Base-by-base conservation (phyloP, 2,797 vertebrate species). In the Fringilla coelebs region DNA sequence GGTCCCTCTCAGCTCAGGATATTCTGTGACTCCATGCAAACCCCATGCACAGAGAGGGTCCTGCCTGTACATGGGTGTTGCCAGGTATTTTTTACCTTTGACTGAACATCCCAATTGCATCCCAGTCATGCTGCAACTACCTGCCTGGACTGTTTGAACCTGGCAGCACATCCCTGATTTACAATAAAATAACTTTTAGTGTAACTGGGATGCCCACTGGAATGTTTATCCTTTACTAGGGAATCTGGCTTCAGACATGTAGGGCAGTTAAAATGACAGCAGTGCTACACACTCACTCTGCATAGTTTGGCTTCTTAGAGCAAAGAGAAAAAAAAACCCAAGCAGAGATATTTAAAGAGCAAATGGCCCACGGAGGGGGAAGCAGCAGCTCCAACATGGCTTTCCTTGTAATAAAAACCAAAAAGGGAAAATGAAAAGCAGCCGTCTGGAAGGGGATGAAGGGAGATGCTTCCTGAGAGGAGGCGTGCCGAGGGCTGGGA, bases 381-480 rank as follows among this genome's bases (percentile, higher is more conserved):
- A 78, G 70, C 4, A 0, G 73, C 76, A 86, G 62, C 67, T 94
- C 52, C 76, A 67, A 40, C 80, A 94, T 38, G 83, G 67, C 73
- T 93, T 91, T 94, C 73, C 85, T 86, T 76, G 77, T 84, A 89
- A 93, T 86, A 70, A 84, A 94, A 94, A 81, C 79, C 91, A 94
- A 91, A 81, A 88, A 67, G 83, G 66, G 85, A 94, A 95, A 96
- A 96, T 94, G 81, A 90, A 77, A 96, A 96, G 80, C 95, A 96
- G 93, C 45, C 12, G 1, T 26, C 63, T 95, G 94, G 94, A 94
- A 94, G 73, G 1, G 1, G 89, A 94, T 94, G 85, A 94, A 96
- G 93, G 82, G 55, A 85, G 70, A 68, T 7, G 40, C 79, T 88
- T 94, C 82, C 93, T 43, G 79, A 52, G 89, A 82, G 71, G 61